These are phyloP conservation scores for Corythornis madagascariensis DNA, from an alignment of 2,113 vertebrate genomes.

Conservation along the genomic window DNA sequence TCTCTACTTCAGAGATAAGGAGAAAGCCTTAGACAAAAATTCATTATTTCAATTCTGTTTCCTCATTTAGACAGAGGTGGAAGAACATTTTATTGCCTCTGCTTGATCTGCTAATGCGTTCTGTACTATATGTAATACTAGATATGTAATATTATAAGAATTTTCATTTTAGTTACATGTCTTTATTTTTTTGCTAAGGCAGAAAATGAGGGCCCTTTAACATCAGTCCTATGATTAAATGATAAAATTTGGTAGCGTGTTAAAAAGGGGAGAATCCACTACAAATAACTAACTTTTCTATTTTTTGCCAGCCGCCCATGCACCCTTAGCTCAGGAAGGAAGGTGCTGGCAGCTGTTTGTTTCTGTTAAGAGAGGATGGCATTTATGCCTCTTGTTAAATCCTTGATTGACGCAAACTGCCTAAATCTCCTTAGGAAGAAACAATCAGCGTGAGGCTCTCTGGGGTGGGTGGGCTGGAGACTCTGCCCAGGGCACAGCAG, in stretches of 20 bases:
- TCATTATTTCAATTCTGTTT: background rate
- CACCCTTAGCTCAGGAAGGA: background rate
- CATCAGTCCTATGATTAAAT: background rate
- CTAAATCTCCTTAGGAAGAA: conserved; percentile 84
- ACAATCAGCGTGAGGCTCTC: conserved; percentile 72
- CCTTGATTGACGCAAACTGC: conserved; percentile 86
- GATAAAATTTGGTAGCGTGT: background rate
- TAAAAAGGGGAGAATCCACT: background rate
- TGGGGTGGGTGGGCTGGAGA: conserved; percentile 3
- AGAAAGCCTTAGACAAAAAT: background rate
- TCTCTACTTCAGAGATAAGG: background rate
- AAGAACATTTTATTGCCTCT: background rate
- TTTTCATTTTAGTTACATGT: background rate
- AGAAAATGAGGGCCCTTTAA: background rate
- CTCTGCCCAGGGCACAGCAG: background rate
- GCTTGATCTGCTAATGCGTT: background rate
- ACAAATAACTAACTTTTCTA: background rate
- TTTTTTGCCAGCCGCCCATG: background rate
- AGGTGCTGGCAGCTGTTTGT: conserved; percentile 69
- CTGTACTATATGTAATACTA: background rate
- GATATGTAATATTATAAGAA: background rate
- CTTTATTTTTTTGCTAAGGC: background rate
- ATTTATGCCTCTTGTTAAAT: conserved; percentile 82
- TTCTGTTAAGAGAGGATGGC: conserved; percentile 69
- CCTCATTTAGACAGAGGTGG: background rate